These are phyloP conservation scores for Callyntrura guangdongensis DNA, from an alignment of 2,888 invertebrate species.

Conservation along the genomic window DNA sequence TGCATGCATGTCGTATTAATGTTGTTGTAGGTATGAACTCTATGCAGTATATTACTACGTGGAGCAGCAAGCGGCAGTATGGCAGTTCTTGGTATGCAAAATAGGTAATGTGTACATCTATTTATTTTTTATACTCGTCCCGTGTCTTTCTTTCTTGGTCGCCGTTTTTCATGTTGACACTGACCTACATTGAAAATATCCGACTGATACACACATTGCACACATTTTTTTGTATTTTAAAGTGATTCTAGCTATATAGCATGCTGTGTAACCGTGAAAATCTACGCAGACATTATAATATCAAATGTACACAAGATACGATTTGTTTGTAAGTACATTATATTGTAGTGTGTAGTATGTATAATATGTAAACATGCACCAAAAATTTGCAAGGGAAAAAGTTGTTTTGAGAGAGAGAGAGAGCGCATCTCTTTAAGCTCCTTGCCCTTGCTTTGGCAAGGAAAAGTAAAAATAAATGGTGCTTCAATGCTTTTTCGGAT, in stretches of 20 bases:
- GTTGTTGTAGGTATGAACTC: too few species aligned
- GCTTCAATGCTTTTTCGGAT: constrained; percentile 51
- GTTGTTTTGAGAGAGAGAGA: background rate
- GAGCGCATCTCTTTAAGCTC: background rate
- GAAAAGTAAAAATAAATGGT: constrained; percentile 63
- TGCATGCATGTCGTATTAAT: background rate
- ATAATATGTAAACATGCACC: background rate
- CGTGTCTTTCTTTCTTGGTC: background rate
- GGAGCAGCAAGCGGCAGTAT: too few species aligned
- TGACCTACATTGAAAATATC: constrained; percentile 66
- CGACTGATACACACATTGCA: constrained; percentile 1
- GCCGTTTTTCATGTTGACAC: constrained; percentile 60
- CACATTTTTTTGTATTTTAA: background rate
- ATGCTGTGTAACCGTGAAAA: background rate
- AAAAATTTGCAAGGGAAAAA: background rate
- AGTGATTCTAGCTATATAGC: background rate
- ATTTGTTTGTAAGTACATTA: background rate
- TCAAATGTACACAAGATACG: background rate
- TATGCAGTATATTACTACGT: too few species aligned
- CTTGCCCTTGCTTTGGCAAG: constrained; percentile 69
- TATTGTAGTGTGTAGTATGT: background rate
- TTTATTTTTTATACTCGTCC: background rate
- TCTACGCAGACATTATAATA: background rate
- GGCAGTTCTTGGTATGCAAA: background rate
- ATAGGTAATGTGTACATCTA: background rate